phyloP scores from a whole-genome alignment of 2,888 invertebrate genomes.

The Callimorpha dominula region DNA sequence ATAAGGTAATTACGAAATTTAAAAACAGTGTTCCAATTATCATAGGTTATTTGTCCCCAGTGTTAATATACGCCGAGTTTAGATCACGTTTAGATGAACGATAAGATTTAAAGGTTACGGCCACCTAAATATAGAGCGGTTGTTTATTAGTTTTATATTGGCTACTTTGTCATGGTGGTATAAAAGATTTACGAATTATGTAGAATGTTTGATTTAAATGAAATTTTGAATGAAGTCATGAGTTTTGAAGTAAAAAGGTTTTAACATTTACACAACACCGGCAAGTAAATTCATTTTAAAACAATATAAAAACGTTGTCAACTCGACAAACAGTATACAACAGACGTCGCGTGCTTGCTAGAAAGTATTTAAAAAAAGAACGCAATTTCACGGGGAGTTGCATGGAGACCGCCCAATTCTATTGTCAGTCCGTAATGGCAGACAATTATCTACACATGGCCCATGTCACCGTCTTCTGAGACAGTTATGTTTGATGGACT shows the following conservation, averaged over 20 bases:
- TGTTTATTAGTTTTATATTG: constrained; percentile 42
- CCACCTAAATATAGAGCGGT: constrained; percentile 44
- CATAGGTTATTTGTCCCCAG: constrained; percentile 52
- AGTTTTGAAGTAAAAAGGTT: background rate
- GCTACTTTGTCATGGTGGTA: constrained; percentile 36
- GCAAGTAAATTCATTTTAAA: constrained; percentile 12
- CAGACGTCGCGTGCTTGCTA: constrained; percentile 46
- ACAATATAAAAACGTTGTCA: constrained; percentile 23
- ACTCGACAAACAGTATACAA: constrained; percentile 40
- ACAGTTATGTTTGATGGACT: constrained; percentile 49
- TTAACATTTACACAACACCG: background rate
- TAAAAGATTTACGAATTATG: constrained; percentile 39
- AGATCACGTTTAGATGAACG: constrained; percentile 42
- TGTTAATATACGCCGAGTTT: constrained; percentile 43
- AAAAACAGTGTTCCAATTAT: constrained; percentile 49
- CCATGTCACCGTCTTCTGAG: constrained; percentile 59
- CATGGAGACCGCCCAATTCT: constrained; percentile 80
- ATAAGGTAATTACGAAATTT: constrained; percentile 43
- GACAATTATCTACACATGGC: constrained; percentile 72
- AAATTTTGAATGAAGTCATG: background rate
- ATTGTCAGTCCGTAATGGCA: constrained; percentile 78
- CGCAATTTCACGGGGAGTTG: constrained; percentile 82
- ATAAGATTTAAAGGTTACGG: constrained; percentile 40
- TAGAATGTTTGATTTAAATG: constrained; percentile 1
- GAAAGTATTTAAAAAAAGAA: constrained; percentile 84